Evolutionary conservation across 2,888 invertebrate genomes (phyloP).

Genomic region (Fragum fragum): DNA sequence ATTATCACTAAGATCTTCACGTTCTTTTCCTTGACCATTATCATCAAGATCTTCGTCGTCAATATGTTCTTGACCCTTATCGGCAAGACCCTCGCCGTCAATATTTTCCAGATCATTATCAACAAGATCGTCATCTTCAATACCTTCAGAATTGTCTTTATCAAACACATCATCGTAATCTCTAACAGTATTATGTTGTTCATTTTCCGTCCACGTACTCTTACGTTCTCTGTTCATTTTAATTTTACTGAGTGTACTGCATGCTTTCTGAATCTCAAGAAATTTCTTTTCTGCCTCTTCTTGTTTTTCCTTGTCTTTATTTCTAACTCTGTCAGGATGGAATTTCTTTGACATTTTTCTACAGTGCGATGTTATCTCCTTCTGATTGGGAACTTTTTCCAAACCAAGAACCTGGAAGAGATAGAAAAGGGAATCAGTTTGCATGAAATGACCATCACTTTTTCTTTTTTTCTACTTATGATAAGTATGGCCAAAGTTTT

Average conservation of each 20-base stretch:
- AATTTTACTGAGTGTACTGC: conserved; percentile 45
- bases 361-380: conserved; percentile 50
- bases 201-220: conserved; percentile 42
- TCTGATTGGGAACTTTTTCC: conserved; percentile 45
- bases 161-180: conserved; percentile 38
- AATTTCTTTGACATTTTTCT: conserved; percentile 33
- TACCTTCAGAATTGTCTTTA: conserved; percentile 12
- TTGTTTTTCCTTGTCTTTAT: conserved; percentile 34
- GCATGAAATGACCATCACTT: too few relatives aligned
- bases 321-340: conserved; percentile 55
- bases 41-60: conserved; percentile 23
- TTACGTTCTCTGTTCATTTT: conserved; percentile 53
- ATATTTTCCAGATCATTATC: conserved; percentile 18
- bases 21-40: conserved; percentile 1
- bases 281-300: conserved; percentile 46
- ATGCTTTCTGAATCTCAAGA: conserved; percentile 61
- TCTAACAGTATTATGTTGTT: conserved; percentile 31
- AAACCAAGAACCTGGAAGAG: conserved; percentile 59
- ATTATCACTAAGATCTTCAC: not conserved
- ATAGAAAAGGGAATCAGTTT: too few relatives aligned
- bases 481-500: too few relatives aligned
- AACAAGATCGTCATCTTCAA: conserved; percentile 16
- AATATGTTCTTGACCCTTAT: conserved; percentile 17
- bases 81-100: conserved; percentile 1
- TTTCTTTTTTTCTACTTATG: too few relatives aligned